Conservation (phyloP, 2,797 vertebrate genomes). For the Phoebastria nigripes region DNA sequence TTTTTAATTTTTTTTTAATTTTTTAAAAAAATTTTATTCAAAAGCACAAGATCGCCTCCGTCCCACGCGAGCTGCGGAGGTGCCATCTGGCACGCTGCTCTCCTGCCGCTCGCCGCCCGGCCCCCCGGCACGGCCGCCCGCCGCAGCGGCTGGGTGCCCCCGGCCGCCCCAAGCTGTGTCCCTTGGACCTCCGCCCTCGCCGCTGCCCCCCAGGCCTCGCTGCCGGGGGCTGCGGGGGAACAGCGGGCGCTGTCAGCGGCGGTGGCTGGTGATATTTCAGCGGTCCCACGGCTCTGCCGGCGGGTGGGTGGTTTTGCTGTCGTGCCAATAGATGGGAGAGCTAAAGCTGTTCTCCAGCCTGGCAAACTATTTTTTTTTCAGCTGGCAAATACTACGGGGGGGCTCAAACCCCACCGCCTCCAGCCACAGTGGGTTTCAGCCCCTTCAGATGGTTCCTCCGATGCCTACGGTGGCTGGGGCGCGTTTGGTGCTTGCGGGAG, state of each 20-base stretch:
- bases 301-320: background rate
- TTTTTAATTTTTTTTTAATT: no score
- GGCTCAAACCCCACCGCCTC: background rate
- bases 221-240: background rate
- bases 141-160: background rate
- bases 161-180: fast-evolving
- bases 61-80: background rate
- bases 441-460: fast-evolving
- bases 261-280: background rate
- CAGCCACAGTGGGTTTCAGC: background rate
- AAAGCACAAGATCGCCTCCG: background rate
- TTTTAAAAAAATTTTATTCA: background rate
- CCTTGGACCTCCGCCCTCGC: background rate
- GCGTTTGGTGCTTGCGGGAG: fast-evolving
- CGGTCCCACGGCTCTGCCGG: background rate
- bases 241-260: background rate
- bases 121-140: background rate
- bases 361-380: background rate
- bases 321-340: background rate
- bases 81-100: background rate
- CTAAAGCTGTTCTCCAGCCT: background rate
- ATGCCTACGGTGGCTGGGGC: background rate
- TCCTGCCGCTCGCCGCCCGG: background rate
- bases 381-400: background rate
- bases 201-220: background rate